Base-by-base conservation (phyloP, 2,888 invertebrate genomes). In the Amblyteles armatorius region DNA sequence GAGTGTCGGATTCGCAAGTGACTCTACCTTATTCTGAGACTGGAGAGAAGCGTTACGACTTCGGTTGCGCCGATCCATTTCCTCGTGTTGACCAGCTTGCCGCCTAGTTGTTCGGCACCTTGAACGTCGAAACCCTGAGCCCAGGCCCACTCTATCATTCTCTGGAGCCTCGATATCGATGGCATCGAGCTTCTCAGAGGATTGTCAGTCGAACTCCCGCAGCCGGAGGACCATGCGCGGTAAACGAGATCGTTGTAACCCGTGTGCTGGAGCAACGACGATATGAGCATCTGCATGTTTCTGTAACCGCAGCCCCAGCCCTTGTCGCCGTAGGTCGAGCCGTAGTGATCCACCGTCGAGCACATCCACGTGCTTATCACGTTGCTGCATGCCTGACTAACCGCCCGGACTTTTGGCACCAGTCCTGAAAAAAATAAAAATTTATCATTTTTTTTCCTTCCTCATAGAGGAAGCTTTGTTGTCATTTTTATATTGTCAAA, bases 51-150 rank as follows among this genome's bases (percentile, higher is more conserved):
- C 4, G 98, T 98, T 69, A 97, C 97, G 19, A 98, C 97, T 94
- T 98, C 98, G 6, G 98, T 98, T 1, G 98, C 98, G 5, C 98
- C 98, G 88, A 98, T 98, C 98, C 98, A 98, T 93, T 98, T 98
- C 85, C 97, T 95, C 0, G 98, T 98, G 93, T 98, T 97, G 89
- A 96, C 96, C 29, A 98, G 94, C 88, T 96, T 96, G 44, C 97
- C 97, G 13, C 97, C 98, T 3, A 98, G 94, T 93, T 98, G 98
- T 90, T 97, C 97, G 22, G 97, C 96, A 33, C 98, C 98, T 95
- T 97, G 95, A 57, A 96, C 95, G 92, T 98, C 97, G 92, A 97
- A 97, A 26, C 97, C 97, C 90, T 96, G 95, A 36, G 96, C 95
- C 97, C 97, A 98, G 0, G 97, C 97, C 88, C 96, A 95, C 91